A percentile compares a stretch with the other conserved stretches of the same genome.
phyloP scores from a whole-genome alignment of 2,113 vertebrate species.

The Scatophagus argus region DNA sequence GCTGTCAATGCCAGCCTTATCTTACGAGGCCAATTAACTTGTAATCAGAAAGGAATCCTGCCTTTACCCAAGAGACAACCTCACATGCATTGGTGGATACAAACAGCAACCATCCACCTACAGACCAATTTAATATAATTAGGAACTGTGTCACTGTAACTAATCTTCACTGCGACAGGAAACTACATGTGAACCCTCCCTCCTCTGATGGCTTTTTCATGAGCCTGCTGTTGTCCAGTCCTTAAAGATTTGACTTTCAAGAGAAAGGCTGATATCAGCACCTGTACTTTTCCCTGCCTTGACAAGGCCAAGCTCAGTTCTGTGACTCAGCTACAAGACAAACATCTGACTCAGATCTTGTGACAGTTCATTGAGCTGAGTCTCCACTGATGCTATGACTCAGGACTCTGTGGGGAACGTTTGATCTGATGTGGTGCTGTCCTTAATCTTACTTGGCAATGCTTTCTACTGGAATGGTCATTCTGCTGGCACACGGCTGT shows the following conservation, averaged over 20 bases:
- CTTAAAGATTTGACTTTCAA: constrained; percentile 28
- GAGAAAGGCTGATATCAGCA: constrained; percentile 50
- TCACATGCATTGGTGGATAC: background rate
- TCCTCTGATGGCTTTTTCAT: constrained; percentile 9
- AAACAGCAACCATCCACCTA: background rate
- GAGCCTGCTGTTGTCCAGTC: constrained; percentile 3
- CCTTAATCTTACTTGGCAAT: constrained; percentile 15
- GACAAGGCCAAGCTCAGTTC: constrained; percentile 23
- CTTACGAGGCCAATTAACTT: background rate
- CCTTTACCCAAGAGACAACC: background rate
- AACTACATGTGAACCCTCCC: constrained; percentile 3
- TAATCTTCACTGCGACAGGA: background rate
- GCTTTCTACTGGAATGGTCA: constrained; percentile 17
- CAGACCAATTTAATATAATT: background rate
- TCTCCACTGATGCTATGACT: constrained; percentile 54
- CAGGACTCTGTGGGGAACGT: constrained; percentile 34
- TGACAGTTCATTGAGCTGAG: constrained; percentile 41
- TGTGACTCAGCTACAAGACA: constrained; percentile 62
- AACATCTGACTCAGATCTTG: constrained; percentile 63
- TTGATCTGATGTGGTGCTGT: constrained; percentile 9
- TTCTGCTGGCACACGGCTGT: constrained; percentile 14
- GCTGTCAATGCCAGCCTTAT: background rate
- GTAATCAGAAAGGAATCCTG: background rate
- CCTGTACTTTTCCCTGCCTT: constrained; percentile 43
- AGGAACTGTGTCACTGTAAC: background rate